Evolutionary conservation across 2,797 vertebrate genomes (phyloP).

Genomic region (Distichodus sexfasciatus): DNA sequence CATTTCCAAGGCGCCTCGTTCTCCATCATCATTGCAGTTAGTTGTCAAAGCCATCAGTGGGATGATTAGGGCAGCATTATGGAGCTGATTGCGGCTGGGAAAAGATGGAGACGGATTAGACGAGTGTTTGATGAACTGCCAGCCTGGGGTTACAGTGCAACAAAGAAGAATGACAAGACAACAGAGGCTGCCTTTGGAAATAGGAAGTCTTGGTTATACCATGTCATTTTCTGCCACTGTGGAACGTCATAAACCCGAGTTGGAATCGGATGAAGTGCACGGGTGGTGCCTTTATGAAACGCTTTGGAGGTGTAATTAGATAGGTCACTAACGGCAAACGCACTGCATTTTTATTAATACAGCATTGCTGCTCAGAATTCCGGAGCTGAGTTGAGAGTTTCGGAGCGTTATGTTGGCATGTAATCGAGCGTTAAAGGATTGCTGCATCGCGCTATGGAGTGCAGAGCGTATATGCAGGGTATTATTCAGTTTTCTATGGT

Average conservation of each 20-base stretch:
- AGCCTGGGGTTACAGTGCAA: conserved; percentile 3
- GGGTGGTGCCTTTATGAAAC: conserved; percentile 18
- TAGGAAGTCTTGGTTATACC: neutral
- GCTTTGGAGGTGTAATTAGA: conserved; percentile 25
- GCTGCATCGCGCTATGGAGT: conserved; percentile 5
- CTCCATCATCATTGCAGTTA: conserved; percentile 64
- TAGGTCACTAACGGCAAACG: conserved; percentile 1
- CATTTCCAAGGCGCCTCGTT: conserved; percentile 32
- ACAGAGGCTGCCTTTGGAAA: conserved; percentile 2
- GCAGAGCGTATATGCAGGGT: neutral
- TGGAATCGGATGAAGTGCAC: neutral
- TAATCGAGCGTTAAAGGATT: conserved; percentile 18
- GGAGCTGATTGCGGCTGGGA: conserved; percentile 34
- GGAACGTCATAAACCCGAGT: conserved; percentile 1
- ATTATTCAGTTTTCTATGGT: conserved; percentile 22
- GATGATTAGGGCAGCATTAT: conserved; percentile 61
- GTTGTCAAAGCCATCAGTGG: conserved; percentile 58
- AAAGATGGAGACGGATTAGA: conserved; percentile 38
- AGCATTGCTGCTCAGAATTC: neutral
- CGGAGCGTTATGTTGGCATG: neutral
- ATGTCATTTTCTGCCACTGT: conserved; percentile 2
- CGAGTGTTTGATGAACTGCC: conserved; percentile 43
- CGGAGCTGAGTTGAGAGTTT: neutral
- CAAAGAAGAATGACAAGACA: conserved; percentile 12
- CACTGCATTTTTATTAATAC: conserved; percentile 6